Conservation (phyloP, 1,140 invertebrate genomes). For the Plutomurus gul region DNA sequence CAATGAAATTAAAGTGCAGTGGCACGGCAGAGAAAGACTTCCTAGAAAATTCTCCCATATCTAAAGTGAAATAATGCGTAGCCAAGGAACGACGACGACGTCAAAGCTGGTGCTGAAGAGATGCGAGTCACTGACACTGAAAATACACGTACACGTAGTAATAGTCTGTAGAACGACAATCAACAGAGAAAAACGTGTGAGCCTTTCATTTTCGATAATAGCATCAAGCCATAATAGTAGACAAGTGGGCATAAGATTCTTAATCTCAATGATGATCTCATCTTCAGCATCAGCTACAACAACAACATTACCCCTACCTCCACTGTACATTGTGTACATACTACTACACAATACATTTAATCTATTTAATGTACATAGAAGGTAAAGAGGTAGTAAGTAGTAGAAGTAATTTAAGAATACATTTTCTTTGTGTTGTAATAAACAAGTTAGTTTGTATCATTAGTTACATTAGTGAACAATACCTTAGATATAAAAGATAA, state of each 20-base stretch:
- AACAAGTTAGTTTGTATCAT: no score
- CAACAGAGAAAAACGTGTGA: not conserved
- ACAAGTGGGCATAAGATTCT: not conserved
- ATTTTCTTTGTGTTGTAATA: no score
- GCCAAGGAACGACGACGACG: not conserved
- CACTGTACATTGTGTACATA: no score
- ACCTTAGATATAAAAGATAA: no score
- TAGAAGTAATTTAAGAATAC: no score
- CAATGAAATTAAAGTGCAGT: no score
- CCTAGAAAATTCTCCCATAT: constrained; percentile 13
- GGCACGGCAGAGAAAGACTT: not conserved
- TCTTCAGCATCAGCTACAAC: not conserved
- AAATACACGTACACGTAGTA: not conserved
- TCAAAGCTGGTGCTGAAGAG: not conserved
- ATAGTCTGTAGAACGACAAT: not conserved
- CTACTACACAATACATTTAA: no score
- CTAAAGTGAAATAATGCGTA: constrained; percentile 13
- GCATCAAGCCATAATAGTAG: no score
- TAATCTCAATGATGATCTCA: not conserved
- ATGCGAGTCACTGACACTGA: not conserved
- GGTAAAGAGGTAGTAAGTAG: no score
- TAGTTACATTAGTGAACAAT: no score
- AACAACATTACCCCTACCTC: not conserved
- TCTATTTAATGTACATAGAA: no score
- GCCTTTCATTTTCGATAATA: not conserved